These are phyloP conservation scores for Chiroxiphia lanceolata DNA, from an alignment of 2,797 vertebrate species.

Conservation along the genomic window DNA sequence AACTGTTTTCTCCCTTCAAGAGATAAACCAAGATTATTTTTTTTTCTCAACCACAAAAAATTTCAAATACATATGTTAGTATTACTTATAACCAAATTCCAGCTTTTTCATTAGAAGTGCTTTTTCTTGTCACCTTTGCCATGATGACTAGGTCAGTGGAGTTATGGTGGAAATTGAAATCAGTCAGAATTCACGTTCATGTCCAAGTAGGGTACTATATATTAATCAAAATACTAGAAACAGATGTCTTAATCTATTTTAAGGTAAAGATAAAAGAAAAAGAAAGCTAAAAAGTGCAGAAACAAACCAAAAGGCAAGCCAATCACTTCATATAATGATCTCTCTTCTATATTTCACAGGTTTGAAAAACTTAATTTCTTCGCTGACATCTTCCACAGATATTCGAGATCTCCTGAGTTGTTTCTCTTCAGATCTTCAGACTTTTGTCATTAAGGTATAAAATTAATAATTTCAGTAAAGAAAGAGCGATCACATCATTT, in stretches of 20 bases:
- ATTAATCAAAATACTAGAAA: background rate
- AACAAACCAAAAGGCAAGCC: background rate
- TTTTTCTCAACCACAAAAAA: background rate
- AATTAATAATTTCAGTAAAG: constrained; percentile 7
- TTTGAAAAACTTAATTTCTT: constrained; percentile 65
- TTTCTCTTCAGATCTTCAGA: constrained; percentile 69
- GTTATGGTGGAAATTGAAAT: background rate
- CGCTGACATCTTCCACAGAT: constrained; percentile 61
- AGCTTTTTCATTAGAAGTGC: background rate
- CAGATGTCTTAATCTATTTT: background rate
- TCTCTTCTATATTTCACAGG: constrained; percentile 52
- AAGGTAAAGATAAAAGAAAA: background rate
- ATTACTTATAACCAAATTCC: background rate
- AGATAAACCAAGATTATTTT: background rate
- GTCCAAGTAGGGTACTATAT: background rate
- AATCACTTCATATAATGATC: background rate
- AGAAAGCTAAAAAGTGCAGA: background rate
- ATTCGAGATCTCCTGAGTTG: constrained; percentile 66
- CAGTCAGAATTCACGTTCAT: no score
- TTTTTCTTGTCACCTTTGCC: background rate
- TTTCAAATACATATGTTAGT: background rate
- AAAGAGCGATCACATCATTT: background rate
- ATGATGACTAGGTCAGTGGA: background rate
- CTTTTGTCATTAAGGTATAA: constrained; percentile 72
- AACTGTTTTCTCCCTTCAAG: background rate